Base-by-base conservation (phyloP, 2,113 vertebrate genomes). In the Castor canadensis region DNA sequence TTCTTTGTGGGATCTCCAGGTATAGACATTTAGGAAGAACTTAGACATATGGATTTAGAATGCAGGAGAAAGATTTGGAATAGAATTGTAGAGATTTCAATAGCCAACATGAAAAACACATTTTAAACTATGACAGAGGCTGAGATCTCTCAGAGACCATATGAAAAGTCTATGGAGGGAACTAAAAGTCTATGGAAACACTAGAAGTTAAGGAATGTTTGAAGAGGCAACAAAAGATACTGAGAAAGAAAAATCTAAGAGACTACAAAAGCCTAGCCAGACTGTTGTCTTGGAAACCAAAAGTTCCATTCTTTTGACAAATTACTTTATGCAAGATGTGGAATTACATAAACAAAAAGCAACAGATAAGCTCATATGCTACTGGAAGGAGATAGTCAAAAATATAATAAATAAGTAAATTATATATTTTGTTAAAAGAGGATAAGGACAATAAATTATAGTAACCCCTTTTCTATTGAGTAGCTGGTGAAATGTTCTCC, bases 281-380 rank as follows among this genome's bases (percentile, higher is more conserved):
- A 76, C 43, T 69, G 9, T 77, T 91, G 67, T 60, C 47, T 35
- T 91, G n/a, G n/a, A 87, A 95, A 92, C 13, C 28, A 86, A 84
- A 24, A 87, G 26, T 45, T 19, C 19, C 3, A 28, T 90, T 86
- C 16, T 73, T 83, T 35, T 56, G 26, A 88, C 43, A 82, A 62
- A 66, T 69, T 69, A 26, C 10, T 75, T 49, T 60, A 56, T 56
- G 3, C 17, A 77, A 54, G 47, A 72, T 52, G 7, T 66, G 91
- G 67, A 49, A 17, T 35, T 80, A 72, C 30, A 62, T 69, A 6
- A 52, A 4, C 79, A 32, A 75, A 62, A 52, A 86, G n/a, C 5
- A 82, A 40, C 24, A 77, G 38, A 91, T 67, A 64, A 40, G 38
- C 45, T 69, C 67, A 81, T 56, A 47, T 95, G 62, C 19, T 67